Conservation (phyloP, 2,113 vertebrate genomes). For the Podilymbus podiceps region DNA sequence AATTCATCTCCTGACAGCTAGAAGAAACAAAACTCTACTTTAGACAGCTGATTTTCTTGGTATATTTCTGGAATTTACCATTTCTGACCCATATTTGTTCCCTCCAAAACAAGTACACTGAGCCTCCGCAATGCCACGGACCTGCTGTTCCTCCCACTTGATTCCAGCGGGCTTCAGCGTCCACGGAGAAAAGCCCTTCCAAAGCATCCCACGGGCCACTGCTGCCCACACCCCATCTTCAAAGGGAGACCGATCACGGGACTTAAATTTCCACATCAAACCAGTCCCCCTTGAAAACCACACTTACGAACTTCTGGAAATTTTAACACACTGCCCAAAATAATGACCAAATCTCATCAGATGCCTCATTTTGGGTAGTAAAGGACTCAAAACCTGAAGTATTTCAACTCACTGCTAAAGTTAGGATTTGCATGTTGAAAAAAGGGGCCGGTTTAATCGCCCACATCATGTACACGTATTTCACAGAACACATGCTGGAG, state of each 20-base stretch:
- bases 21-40: neutral
- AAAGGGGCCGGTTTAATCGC: neutral
- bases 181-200: neutral
- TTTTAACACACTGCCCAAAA: neutral
- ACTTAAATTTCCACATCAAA: neutral
- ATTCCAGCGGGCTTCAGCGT: neutral
- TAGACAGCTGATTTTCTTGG: neutral
- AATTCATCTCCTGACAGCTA: neutral
- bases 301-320: neutral
- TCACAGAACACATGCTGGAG: constrained; percentile 48
- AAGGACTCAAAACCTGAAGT: neutral
- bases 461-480: constrained; percentile 49
- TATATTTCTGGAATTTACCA: neutral
- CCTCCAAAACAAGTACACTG: neutral
- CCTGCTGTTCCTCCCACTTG: neutral
- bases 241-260: neutral
- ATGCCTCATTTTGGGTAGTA: neutral
- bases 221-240: neutral
- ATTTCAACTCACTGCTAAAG: neutral
- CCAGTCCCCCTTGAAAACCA: neutral
- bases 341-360: neutral
- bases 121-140: neutral
- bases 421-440: neutral
- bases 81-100: neutral
- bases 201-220: neutral